Evolutionary conservation across 2,888 invertebrate species (phyloP), one percentile per base, ranked within the genome.

Genomic region (Ryuthela nishihirai): DNA sequence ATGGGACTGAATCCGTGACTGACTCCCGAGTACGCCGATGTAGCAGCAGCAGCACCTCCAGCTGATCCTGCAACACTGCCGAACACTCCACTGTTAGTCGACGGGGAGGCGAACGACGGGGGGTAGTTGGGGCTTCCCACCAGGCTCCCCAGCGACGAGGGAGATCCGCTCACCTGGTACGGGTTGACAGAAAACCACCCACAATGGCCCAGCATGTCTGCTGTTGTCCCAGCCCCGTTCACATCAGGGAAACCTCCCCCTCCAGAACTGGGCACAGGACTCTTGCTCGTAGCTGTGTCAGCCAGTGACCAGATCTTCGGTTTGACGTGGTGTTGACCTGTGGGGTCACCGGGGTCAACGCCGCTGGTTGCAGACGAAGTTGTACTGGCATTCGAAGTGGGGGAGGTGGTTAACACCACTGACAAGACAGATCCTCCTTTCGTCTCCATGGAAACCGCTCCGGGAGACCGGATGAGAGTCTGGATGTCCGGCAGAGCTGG

Each of bases 271-370:
- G 88, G 89, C 44, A 89, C 89, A 4, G 91, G 92, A 46, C 91
- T 91, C 77, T 92, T 92, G 76, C 90, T 91, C 43, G 91, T 91
- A 45, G 92, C 92, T 66, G 92, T 92, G 75, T 92, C 92, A 64
- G 92, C 92, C 71, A 92, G 76, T 45, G 91, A 91, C 92, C 92
- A 93, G 72, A 93, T 93, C 80, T 92, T 92, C 68, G 92, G 92
- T 76, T 93, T 92, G 67, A 38, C 40, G 29, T 39, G 26, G 25
- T 21, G n/a, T 34, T n/a, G 4, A 15, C 34, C 34, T 34, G n/a
- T 7, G 34, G n/a, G n/a, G n/a, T 34, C 7, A 34, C 34, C 2
- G 34, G 17, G 5, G 34, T 15, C 17, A 15, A n/a, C 34, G 17
- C 17, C 17, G 17, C n/a, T 4, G 34, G 17, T 34, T 34, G 34